phyloP scores from a whole-genome alignment of 2,888 invertebrate species.

The Thereva unica region DNA sequence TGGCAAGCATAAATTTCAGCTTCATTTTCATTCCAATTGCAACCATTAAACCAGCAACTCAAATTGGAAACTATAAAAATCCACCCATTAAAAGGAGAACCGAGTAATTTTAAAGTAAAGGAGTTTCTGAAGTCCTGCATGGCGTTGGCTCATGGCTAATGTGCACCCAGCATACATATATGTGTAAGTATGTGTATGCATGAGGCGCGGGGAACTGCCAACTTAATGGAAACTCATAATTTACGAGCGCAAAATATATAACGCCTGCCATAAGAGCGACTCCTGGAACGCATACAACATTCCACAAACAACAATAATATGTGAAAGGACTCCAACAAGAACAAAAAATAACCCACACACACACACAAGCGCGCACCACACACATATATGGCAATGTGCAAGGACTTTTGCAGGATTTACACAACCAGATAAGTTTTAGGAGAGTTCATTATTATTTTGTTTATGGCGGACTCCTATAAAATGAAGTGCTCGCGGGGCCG shows the following conservation, averaged over 20 bases:
- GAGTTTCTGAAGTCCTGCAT: too few species aligned
- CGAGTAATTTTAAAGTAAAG: too few species aligned
- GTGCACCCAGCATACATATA: background rate
- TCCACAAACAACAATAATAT: background rate
- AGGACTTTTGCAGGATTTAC: conserved; percentile 27
- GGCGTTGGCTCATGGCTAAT: too few species aligned
- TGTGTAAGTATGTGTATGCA: conserved; percentile 7
- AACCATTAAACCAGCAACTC: conserved; percentile 16
- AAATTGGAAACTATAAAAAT: conserved; percentile 26
- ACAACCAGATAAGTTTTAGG: conserved; percentile 21
- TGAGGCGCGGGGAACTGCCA: conserved; percentile 12
- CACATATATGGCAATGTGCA: background rate
- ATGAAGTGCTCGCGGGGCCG: too few species aligned
- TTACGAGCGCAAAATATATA: conserved; percentile 32
- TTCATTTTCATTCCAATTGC: conserved; percentile 19
- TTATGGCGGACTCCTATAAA: conserved; percentile 4
- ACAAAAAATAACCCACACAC: too few species aligned
- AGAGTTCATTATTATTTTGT: conserved; percentile 30
- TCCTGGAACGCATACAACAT: background rate
- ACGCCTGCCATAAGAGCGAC: background rate
- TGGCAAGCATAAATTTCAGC: background rate
- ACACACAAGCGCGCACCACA: background rate
- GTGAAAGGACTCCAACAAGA: background rate
- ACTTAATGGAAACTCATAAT: conserved; percentile 30
- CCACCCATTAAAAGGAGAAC: background rate